Conservation (phyloP, 2,888 invertebrate species). For the Himalopsyche japonica region DNA sequence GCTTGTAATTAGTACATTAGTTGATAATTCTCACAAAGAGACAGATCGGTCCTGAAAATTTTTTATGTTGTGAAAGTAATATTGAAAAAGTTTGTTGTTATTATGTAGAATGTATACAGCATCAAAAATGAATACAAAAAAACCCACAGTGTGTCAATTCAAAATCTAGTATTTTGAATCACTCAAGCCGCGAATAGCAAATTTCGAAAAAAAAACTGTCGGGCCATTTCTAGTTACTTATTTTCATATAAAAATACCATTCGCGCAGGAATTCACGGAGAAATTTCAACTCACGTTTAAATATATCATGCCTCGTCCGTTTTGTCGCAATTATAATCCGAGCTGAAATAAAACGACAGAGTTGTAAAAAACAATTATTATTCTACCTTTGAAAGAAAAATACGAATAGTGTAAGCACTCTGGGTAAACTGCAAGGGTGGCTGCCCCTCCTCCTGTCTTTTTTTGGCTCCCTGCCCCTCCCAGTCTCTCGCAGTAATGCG, state of each 20-base stretch:
- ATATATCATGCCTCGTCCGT: not conserved
- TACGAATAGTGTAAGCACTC: not conserved
- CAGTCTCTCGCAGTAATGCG: not conserved
- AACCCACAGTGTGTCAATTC: too few relatives aligned
- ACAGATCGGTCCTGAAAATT: too few relatives aligned
- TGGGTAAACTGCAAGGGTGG: not conserved
- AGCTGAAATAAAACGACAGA: not conserved
- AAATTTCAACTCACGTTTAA: not conserved
- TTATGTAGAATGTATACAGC: too few relatives aligned
- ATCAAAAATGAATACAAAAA: too few relatives aligned
- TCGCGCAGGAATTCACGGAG: not conserved
- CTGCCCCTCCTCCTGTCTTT: not conserved
- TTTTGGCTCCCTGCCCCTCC: slow-evolving; percentile 7
- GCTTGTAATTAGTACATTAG: too few relatives aligned
- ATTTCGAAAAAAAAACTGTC: too few relatives aligned
- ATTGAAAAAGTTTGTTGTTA: too few relatives aligned
- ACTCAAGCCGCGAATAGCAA: too few relatives aligned
- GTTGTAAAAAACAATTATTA: not conserved
- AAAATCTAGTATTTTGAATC: too few relatives aligned
- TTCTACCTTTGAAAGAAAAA: not conserved
- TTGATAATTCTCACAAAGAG: too few relatives aligned
- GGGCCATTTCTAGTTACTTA: not conserved
- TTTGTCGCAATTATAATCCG: not conserved
- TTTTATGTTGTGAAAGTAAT: too few relatives aligned
- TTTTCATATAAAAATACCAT: not conserved